Evolutionary conservation across 2,888 invertebrate species (phyloP).

Genomic region (Julus scandinavius): DNA sequence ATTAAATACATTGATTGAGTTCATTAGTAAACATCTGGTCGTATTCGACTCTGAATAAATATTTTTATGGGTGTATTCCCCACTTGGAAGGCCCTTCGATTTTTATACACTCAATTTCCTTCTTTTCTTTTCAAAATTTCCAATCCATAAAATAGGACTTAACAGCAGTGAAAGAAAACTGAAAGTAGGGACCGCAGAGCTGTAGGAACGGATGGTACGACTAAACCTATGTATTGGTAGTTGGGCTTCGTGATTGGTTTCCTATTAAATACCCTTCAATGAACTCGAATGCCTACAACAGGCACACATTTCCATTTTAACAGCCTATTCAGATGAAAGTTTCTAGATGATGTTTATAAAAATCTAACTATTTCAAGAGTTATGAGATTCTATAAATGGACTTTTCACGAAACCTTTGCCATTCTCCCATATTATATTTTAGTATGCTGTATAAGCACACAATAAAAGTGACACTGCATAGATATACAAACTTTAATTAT

Average conservation of each 20-base stretch:
- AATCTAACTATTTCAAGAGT: neutral
- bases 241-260: conserved; percentile 21
- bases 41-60: neutral
- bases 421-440: too few relatives aligned
- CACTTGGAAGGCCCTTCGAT: neutral
- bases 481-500: too few relatives aligned
- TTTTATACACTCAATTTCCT: conserved; percentile 21
- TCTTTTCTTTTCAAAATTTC: conserved; percentile 13
- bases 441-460: too few relatives aligned
- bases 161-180: neutral
- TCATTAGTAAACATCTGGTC: neutral
- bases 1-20: neutral
- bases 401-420: neutral
- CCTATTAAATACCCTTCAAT: conserved; percentile 12
- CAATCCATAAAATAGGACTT: conserved; percentile 21
- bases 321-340: neutral
- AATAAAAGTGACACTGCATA: too few relatives aligned
- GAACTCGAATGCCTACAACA: neutral
- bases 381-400: neutral
- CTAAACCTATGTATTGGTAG: neutral
- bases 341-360: neutral
- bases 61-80: neutral
- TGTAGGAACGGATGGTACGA: conserved; percentile 2
- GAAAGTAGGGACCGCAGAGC: neutral
- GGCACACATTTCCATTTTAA: neutral